Percentiles rank a stretch among this genome's conserved stretches.
Conservation (phyloP, 2,797 vertebrate species). For the Sebastes miniatus region DNA sequence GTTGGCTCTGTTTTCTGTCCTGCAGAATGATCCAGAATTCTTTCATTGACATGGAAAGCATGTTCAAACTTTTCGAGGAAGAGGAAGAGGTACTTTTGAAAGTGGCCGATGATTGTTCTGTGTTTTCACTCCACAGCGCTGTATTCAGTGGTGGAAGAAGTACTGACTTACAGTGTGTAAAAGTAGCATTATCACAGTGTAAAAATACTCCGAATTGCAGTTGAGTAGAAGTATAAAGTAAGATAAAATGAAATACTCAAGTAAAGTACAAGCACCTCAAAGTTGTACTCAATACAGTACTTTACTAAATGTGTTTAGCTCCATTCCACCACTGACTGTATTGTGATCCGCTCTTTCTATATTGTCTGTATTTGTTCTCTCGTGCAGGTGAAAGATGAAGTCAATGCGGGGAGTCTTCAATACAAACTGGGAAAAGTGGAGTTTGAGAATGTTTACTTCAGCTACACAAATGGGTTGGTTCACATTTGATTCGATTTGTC, state of each 20-base stretch:
- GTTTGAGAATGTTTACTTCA: slow-evolving; percentile 94
- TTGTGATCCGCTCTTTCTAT: not conserved
- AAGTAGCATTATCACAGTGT: no score
- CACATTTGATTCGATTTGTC: rapidly evolving
- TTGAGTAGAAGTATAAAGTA: no score
- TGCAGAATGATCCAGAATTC: slow-evolving; percentile 95
- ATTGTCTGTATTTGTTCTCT: not conserved
- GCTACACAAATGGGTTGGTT: slow-evolving; percentile 87
- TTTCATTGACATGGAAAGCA: slow-evolving; percentile 99
- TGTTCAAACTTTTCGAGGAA: slow-evolving; percentile 93
- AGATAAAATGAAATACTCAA: no score
- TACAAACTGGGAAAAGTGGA: slow-evolving; percentile 86
- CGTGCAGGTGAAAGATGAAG: slow-evolving; percentile 88
- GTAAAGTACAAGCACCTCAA: no score
- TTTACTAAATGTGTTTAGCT: no score
- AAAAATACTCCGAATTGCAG: no score
- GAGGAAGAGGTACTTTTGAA: slow-evolving; percentile 85
- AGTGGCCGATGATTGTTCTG: not conserved
- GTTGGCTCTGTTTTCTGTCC: not conserved
- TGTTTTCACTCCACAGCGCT: not conserved
- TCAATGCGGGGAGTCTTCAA: slow-evolving; percentile 84
- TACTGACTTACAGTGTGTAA: no score
- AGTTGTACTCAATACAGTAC: no score
- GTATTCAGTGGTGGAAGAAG: no score
- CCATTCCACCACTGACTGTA: no score